Percentiles rank a stretch among this genome's conserved stretches.
These are phyloP conservation scores for Centruroides sculpturatus DNA, from an alignment of 1,140 invertebrate species.

Conservation along the genomic window DNA sequence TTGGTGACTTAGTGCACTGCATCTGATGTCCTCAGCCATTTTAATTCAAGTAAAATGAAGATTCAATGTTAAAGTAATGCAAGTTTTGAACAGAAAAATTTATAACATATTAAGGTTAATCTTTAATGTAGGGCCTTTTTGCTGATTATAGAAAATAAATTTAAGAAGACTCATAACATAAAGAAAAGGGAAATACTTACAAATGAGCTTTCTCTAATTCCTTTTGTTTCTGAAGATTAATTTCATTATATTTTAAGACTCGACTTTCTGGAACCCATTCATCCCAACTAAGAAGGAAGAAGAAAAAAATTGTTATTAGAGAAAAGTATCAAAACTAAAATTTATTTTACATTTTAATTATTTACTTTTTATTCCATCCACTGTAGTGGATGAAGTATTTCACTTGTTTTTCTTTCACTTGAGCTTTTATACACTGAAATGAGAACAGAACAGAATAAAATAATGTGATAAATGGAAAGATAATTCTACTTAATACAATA, in stretches of 20 bases:
- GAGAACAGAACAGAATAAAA: too few species aligned
- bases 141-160: too few species aligned
- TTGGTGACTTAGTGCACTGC: too few species aligned
- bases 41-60: too few species aligned
- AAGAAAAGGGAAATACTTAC: background rate
- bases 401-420: slow-evolving; percentile 66
- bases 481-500: too few species aligned
- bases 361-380: slow-evolving; percentile 95
- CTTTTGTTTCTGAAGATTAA: slow-evolving; percentile 76
- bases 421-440: slow-evolving; percentile 58
- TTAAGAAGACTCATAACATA: background rate
- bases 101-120: too few species aligned
- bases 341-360: background rate
- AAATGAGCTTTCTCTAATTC: slow-evolving; percentile 46
- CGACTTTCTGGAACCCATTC: slow-evolving; percentile 92
- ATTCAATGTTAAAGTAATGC: too few species aligned
- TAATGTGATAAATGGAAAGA: too few species aligned
- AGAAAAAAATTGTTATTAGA: background rate
- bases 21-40: too few species aligned
- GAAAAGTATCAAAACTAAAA: background rate
- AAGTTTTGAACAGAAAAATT: too few species aligned
- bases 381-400: slow-evolving; percentile 93
- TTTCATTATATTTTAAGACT: slow-evolving; percentile 83
- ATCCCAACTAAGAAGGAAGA: slow-evolving; percentile 64
- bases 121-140: too few species aligned